A percentile compares a stretch with the other conserved stretches of the same genome.
phyloP scores from a whole-genome alignment of 2,888 invertebrate genomes.

The Iphiclides podalirius region DNA sequence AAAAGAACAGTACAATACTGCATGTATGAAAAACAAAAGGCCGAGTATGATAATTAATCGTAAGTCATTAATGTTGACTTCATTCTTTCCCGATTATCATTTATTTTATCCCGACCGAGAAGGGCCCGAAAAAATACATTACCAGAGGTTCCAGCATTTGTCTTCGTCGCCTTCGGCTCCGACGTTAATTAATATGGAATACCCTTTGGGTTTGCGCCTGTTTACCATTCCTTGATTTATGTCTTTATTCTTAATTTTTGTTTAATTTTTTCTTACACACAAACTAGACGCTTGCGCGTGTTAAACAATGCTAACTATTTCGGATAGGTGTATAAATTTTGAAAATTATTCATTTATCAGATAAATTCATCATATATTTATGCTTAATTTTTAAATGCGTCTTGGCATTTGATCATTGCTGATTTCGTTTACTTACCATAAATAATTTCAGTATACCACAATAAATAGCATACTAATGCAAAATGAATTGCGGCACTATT shows the following conservation, averaged over 20 bases:
- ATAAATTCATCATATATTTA: no score
- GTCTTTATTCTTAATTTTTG: constrained; percentile 53
- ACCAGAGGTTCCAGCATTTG: constrained; percentile 65
- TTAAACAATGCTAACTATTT: no score
- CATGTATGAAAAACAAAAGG: constrained; percentile 15
- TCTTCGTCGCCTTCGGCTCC: constrained; percentile 71
- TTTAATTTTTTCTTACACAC: constrained; percentile 31
- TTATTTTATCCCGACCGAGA: constrained; percentile 63
- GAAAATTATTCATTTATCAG: no score
- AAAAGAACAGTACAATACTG: not conserved
- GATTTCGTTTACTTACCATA: no score
- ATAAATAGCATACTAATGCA: no score
- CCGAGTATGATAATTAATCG: constrained; percentile 62
- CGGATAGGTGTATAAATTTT: no score
- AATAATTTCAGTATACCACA: no score
- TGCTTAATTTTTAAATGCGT: no score
- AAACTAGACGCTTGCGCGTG: no score
- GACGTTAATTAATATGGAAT: constrained; percentile 78
- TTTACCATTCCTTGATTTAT: constrained; percentile 66
- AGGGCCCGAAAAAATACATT: constrained; percentile 75
- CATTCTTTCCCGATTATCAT: constrained; percentile 79
- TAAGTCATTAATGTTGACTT: constrained; percentile 71
- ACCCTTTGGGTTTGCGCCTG: constrained; percentile 65
- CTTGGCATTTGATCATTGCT: no score
- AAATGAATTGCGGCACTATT: no score